Conservation (phyloP, 2,113 vertebrate species). For the Eurypyga helias region DNA sequence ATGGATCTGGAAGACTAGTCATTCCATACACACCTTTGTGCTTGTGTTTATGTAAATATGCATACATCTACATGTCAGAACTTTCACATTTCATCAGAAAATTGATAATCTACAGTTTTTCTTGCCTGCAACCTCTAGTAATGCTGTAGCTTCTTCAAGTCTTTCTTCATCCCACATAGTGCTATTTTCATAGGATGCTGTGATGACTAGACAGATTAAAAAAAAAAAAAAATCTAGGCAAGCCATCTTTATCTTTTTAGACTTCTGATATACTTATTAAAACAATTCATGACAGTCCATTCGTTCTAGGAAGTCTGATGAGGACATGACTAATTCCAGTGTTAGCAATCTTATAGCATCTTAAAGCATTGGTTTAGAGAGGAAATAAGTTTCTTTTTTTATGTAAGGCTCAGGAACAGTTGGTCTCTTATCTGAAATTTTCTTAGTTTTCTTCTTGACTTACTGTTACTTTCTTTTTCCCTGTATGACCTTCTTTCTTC, state of each 20-base stretch:
- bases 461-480: not conserved
- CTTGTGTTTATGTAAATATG: not conserved
- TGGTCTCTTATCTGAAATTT: not conserved
- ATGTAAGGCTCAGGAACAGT: not conserved
- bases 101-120: not conserved
- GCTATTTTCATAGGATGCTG: slow-evolving; percentile 7
- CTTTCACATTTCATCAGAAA: not conserved
- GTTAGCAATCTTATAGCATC: not conserved
- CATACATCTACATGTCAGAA: not conserved
- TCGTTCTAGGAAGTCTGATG: slow-evolving; percentile 5
- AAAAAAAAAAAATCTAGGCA: slow-evolving; percentile 7
- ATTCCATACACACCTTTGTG: not conserved
- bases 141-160: not conserved
- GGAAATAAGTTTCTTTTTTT: not conserved
- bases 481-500: not conserved
- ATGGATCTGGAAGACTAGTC: not conserved
- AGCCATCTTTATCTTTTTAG: slow-evolving; percentile 39
- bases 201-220: slow-evolving; percentile 54
- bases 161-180: not conserved
- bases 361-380: not conserved
- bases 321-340: not conserved
- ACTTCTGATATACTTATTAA: not conserved
- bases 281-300: not conserved
- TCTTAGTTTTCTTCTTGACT: not conserved
- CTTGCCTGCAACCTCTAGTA: slow-evolving; percentile 16